Base-by-base conservation (phyloP, 2,113 vertebrate species). In the Centropristis striata region DNA sequence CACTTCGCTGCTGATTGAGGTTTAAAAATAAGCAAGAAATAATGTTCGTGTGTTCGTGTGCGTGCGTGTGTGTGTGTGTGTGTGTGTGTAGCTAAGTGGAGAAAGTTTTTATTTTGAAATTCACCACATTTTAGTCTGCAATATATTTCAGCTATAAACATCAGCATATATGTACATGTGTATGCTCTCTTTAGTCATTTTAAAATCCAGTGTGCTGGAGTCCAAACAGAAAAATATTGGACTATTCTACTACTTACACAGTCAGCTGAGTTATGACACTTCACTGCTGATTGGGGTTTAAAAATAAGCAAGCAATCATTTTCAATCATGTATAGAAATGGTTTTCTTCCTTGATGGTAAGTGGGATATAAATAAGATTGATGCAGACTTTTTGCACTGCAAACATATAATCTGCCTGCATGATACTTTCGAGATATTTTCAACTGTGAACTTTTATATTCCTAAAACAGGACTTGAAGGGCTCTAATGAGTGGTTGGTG, bases 391-490 rank as follows among this genome's bases (percentile, higher is more conserved):
- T 54, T 80, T 81, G 73, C 21, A 10, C 44, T 53, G 44, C 23
- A 80, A 90, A 84, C 83, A 75, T 86, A 80, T 86, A 91, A 88
- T 91, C 77, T 84, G 51, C 15, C 68, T 85, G 64, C 65, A 58
- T 79, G 71, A 83, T 81, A 0, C 77, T 75, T 88, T 81, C 27
- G 27, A 76, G 75, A 74, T 41, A 20, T 63, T 69, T 65, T 50
- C 25, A 59, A 73, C 75, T 82, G 47, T 60, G 36, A 78, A 80
- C 59, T 80, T 20, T 13, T 27, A 65, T 55, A 77, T 60, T 60
- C 20, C 23, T 46, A 71, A 57, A 71, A 59, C 21, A 46, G 66
- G 36, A 55, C 51, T 75, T 58, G 32, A 78, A 60, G 46, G n/a
- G 61, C 46, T 69, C 23, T 51, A 79, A 73, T 88, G 68, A 75